These are phyloP conservation scores for Portunus trituberculatus DNA, from an alignment of 1,140 invertebrate species.

Conservation along the genomic window DNA sequence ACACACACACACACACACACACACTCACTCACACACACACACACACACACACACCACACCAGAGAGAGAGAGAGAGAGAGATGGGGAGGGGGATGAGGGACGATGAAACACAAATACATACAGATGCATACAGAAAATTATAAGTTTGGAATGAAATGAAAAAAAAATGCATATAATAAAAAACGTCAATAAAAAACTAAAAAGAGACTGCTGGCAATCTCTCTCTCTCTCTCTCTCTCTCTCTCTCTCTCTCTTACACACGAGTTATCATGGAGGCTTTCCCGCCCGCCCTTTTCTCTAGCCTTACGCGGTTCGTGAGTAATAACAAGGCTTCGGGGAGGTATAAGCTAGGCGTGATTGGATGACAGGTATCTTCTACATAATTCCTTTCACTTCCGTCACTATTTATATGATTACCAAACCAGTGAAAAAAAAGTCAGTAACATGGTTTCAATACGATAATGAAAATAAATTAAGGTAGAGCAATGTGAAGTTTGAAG, in stretches of 20 bases:
- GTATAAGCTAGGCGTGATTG: not conserved
- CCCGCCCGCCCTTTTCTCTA: not conserved
- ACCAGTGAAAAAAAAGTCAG: no score
- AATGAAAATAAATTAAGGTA: no score
- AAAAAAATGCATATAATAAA: no score
- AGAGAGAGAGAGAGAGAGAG: no score
- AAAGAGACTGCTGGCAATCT: not conserved
- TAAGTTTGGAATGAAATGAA: no score
- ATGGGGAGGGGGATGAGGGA: no score
- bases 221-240: conserved; percentile 24
- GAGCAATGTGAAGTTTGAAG: no score
- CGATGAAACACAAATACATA: not conserved
- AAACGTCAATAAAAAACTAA: no score
- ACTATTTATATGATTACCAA: no score
- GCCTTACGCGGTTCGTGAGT: not conserved
- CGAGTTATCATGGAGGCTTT: not conserved
- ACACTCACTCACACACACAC: conserved; percentile 58
- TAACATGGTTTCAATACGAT: no score
- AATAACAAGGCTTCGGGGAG: not conserved
- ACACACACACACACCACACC: conserved; percentile 44
- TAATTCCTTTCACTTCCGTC: no score
- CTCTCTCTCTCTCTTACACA: conserved; percentile 3
- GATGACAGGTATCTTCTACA: no score
- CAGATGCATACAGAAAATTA: not conserved
- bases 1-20: conserved; percentile 46